Base-by-base conservation (phyloP, 1,140 invertebrate species). In the Apis dorsata region DNA sequence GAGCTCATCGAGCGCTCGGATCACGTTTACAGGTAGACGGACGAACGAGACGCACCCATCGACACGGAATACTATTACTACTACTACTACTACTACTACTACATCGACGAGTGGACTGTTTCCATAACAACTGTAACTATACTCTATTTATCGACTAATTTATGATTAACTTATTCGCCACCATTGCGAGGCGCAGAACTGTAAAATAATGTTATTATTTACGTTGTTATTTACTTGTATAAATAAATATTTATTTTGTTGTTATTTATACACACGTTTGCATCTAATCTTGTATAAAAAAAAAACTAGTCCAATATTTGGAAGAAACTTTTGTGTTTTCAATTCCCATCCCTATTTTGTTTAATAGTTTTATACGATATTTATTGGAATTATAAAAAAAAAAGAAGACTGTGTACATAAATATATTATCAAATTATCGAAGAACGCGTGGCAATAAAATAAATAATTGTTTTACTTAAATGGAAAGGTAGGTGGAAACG, bases 241-340 rank as follows among this genome's bases (percentile, higher is more conserved):
- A 86, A 90, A 92, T 91, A 92, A 92, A 92, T 92, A 91, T 92
- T 91, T 92, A 91, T 91, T 44, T 44, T 92, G 85, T 91, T 90
- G 90, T 85, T 89, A 66, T 86, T 80, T 73, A 10, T 65, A 65
- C n/a, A 34, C 9, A 24, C 24, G 63, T n/a, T 11, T 34, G 44
- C 57, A 24, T 17, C 21, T 49, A 17, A 28, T 24, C n/a, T 51
- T 24, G 44, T 17, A 21, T 49, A 12, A 21, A 12, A 15, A 21
- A 44, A 44, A 17, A 53, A 71, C 15, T 53, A 53, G 21, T 8
- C 34, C 11, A 57, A 57, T 17, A 17, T 19, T 7, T 15, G 17
- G 1, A 17, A 21, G 21, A n/a, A 60, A n/a, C 17, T 15, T 19
- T 57, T 57, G 17, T 19, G 2, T 17, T 19, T 19, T 57, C 5